Evolutionary conservation across 2,113 vertebrate genomes (phyloP), one percentile per base, ranked within the genome.

Genomic region (Ceyx cyanopectus): DNA sequence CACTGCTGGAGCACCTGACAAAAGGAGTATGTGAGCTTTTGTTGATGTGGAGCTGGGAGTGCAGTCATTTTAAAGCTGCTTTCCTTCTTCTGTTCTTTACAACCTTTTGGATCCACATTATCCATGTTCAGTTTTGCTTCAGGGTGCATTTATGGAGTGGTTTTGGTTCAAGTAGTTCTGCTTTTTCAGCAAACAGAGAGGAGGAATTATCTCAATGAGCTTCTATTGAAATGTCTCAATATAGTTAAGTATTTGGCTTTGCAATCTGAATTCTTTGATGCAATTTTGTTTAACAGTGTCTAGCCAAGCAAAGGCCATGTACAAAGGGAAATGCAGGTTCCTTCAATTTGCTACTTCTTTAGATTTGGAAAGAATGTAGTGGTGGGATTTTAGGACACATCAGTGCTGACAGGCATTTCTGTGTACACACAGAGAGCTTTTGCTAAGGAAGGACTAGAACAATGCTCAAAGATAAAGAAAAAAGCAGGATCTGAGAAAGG

Each of bases 401-500:
- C 12, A 13, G 20, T 24, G 13, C 37, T 32, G 34, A 22, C 12
- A 87, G 79, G 29, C 29, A 53, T 83, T 90, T 92, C 68, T 23
- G 61, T 19, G 1, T 9, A 61, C 48, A 19, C 29, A 57, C 4
- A 73, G 20, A 68, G 40, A 80, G 27, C 32, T 93, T 85, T 90
- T 75, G 45, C 58, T 86, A 51, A 84, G 56, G 79, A 37, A 88
- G 21, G 27, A 45, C 48, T 62, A 89, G 56, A 90, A 65, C 51
- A 93, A 32, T 78, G 29, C 60, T 53, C 7, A 60, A 80, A 78
- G 50, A 81, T 87, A 92, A 96, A 91, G 72, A 21, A 90, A 60
- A 86, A 93, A 88, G 15, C 32, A 81, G 20, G 5, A 9, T 19
- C 34, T 74, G 69, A 85, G 41, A 69, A 76, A 63, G 14, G 29